These are phyloP conservation scores for Elgonia sp. DNA, from an alignment of 2,888 invertebrate genomes.

Conservation along the genomic window DNA sequence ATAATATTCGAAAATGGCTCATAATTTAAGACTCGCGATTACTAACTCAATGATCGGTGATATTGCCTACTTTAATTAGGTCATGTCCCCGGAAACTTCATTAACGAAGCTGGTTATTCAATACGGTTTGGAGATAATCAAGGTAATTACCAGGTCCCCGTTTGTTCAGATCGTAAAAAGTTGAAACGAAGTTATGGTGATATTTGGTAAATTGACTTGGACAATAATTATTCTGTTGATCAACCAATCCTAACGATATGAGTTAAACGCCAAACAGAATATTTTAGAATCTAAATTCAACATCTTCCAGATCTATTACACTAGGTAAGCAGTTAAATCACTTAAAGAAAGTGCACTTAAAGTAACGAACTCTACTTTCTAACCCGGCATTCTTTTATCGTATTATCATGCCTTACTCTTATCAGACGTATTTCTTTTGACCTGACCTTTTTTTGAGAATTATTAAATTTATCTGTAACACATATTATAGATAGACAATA, in stretches of 20 bases:
- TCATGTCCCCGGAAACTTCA: constrained; percentile 65
- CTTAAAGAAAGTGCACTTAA: constrained; percentile 62
- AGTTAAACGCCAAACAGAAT: constrained; percentile 32
- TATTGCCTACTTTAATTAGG: constrained; percentile 74
- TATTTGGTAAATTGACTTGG: constrained; percentile 11
- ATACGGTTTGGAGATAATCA: constrained; percentile 65
- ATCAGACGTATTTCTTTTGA: constrained; percentile 26
- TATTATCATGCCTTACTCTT: constrained; percentile 45
- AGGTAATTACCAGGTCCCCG: constrained; percentile 59
- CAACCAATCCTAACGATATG: not conserved
- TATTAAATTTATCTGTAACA: not conserved
- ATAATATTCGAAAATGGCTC: constrained; percentile 42
- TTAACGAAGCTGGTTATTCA: constrained; percentile 64
- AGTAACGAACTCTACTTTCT: constrained; percentile 47
- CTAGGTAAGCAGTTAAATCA: constrained; percentile 54
- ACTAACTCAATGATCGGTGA: constrained; percentile 62
- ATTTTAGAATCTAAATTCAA: constrained; percentile 14
- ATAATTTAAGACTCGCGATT: constrained; percentile 64
- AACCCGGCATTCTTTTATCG: constrained; percentile 51
- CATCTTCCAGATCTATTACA: constrained; percentile 43
- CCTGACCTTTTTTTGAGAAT: constrained; percentile 18
- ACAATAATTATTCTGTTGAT: constrained; percentile 17
- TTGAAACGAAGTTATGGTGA: constrained; percentile 46
- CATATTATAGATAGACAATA: no score
- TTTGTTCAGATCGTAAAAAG: constrained; percentile 30